Base-by-base conservation (phyloP, 2,888 invertebrate genomes). In the Serripes groenlandicus region DNA sequence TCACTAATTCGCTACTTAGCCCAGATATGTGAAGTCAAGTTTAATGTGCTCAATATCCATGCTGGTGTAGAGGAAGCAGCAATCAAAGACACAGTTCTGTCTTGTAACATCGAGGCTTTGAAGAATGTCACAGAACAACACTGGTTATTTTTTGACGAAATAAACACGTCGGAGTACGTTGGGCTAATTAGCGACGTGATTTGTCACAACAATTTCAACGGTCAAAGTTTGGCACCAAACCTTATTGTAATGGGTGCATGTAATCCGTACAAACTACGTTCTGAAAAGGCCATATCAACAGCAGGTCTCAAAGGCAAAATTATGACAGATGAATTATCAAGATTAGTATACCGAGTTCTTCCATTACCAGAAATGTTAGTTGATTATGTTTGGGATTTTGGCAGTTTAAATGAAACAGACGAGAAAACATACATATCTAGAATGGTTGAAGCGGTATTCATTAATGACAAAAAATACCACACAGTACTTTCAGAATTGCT, bases 91-190 rank as follows among this genome's bases (percentile, higher is more conserved):
- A 78, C n/a, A 54, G 72, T 91, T 18, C 18, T 34, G 26, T 30
- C 54, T 11, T 52, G 58, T n/a, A 85, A 89, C 54, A 34, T 18
- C 1, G 34, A 54, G 34, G 88, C 90, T 15, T 60, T 74, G 23
- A 0, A 52, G 7, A 35, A 78, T 3, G 23, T 73, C 0, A 32
- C 81, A 0, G 34, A 74, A 35, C 56, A 79, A 66, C 60, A 42
- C 26, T 91, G 91, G 91, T 32, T 91, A 9, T 91, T 91, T 81
- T 77, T 91, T 4, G 91, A 91, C 83, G 91, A 91, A 85, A 90
- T 91, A 11, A 91, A 91, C 70, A 91, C 91, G 3, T 88, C 86
- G 35, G 88, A 89, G 49, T 82, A 87, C 70, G 68, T 90, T 49
- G 89, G 90, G 4, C 30, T 90, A 1, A 86, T 90, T 11, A 84